Evolutionary conservation across 1,140 invertebrate species (phyloP), one percentile per base, ranked within the genome.

Genomic region (Drosophila santomea): DNA sequence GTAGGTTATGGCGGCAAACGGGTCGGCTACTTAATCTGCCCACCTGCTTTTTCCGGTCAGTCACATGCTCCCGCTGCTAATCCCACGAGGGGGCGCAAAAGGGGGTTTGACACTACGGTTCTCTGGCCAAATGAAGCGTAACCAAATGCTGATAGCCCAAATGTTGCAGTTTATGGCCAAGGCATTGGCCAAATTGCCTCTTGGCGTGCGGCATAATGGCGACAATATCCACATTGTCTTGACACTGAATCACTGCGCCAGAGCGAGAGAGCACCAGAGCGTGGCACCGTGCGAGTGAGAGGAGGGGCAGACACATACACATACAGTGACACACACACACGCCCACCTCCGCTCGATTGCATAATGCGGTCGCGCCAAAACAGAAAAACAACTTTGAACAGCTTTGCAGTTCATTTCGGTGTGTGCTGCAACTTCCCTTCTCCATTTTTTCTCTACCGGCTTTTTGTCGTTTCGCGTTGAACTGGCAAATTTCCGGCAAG

Each of bases 91-190:
- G 39, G 52, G 12, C 14, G n/a, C 15, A 4, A 7, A 38, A 10
- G 11, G 23, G 2, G 15, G 45, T 10, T 1, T 8, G 11, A 2
- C 43, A 11, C 43, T 23, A 45, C 10, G 20, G 32, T 38, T 47
- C 68, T 72, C 67, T 82, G 79, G 80, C 74, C 80, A 85, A 85
- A 85, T 85, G 82, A 86, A 88, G 71, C 83, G 71, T 88, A 86
- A 76, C 79, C 83, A 88, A 86, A 83, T 79, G 75, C 83, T 86
- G 75, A 88, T 86, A 88, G 83, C 79, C 79, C 48, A 73, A 86
- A 86, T 86, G 67, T 79, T 86, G 71, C 71, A 83, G 79, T 88
- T 88, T 88, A 83, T 86, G 83, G 56, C 61, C 74, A 68, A 51
- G 60, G 41, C 78, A 69, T 67, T 81, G 62, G 78, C 78, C 75